Evolutionary conservation across 2,797 vertebrate genomes (phyloP).

Genomic region (Gymnocypris eckloni): DNA sequence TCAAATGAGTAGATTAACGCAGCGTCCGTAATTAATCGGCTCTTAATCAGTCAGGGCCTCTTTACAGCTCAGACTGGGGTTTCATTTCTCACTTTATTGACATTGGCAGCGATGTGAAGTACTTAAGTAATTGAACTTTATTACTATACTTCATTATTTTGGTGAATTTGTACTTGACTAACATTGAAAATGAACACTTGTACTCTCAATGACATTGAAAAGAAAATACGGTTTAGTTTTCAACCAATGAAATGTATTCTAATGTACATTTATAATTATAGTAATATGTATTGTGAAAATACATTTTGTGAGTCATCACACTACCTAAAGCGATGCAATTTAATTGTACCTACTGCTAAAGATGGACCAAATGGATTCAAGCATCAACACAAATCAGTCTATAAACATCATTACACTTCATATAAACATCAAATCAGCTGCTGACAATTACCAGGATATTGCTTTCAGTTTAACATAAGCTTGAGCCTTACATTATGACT

Average conservation of each 20-base stretch:
- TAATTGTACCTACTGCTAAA: not conserved
- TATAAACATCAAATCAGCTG: not conserved
- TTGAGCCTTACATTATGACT: not conserved
- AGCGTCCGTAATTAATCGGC: slow-evolving; percentile 69
- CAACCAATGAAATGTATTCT: not conserved
- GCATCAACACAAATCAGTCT: not conserved
- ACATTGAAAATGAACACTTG: not conserved
- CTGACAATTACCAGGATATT: not conserved
- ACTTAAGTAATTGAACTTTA: slow-evolving; percentile 23
- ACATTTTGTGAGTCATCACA: not conserved
- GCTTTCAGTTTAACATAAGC: not conserved
- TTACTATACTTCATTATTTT: not conserved
- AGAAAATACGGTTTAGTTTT: not conserved
- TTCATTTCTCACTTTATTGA: slow-evolving; percentile 44
- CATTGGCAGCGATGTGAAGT: not conserved
- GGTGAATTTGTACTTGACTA: not conserved
- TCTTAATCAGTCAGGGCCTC: slow-evolving; percentile 54
- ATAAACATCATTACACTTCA: not conserved
- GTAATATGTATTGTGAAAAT: too few species aligned
- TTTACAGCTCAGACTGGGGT: slow-evolving; percentile 43
- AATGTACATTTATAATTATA: not conserved
- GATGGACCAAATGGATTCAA: not conserved
- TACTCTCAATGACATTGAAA: not conserved
- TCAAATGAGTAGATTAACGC: slow-evolving; percentile 70
- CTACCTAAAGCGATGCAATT: not conserved